Percentiles rank a stretch among this genome's conserved stretches.
phyloP scores from a whole-genome alignment of 2,797 vertebrate genomes.

The Peromyscus aztecus region DNA sequence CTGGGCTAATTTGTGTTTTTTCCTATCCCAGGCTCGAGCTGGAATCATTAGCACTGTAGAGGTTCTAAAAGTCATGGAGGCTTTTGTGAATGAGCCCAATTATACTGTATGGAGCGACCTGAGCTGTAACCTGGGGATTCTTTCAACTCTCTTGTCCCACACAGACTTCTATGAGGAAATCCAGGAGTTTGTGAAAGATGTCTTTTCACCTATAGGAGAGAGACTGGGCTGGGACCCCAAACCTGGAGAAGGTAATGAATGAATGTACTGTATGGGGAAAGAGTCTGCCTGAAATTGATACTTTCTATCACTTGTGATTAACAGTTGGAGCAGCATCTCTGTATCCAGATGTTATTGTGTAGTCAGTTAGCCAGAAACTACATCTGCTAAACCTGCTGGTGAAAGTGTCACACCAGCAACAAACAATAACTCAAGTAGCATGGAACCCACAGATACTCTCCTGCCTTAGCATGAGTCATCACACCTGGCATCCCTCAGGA shows the following conservation, averaged over 20 bases:
- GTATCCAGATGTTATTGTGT: conserved; percentile 5
- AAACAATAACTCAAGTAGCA: neutral
- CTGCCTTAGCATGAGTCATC: neutral
- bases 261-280: conserved; percentile 21
- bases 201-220: conserved; percentile 96
- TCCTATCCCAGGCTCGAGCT: conserved; percentile 93
- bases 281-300: neutral
- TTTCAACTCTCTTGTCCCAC: conserved; percentile 97
- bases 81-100: conserved; percentile 98
- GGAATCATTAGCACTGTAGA: conserved; percentile 99
- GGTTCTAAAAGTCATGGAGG: conserved; percentile 98
- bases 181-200: conserved; percentile 96
- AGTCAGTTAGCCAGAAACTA: conserved; percentile 38
- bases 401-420: neutral
- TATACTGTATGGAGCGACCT: conserved; percentile 99
- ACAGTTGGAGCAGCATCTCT: neutral
- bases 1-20: conserved; percentile 80
- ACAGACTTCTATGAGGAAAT: conserved; percentile 98
- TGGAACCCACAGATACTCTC: neutral
- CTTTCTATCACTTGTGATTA: neutral
- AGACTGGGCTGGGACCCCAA: conserved; percentile 98
- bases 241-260: conserved; percentile 94
- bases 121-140: conserved; percentile 98
- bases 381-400: conserved; percentile 4
- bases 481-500: neutral